Conservation (phyloP, 2,797 vertebrate genomes). For the Ispidina lecontei region DNA sequence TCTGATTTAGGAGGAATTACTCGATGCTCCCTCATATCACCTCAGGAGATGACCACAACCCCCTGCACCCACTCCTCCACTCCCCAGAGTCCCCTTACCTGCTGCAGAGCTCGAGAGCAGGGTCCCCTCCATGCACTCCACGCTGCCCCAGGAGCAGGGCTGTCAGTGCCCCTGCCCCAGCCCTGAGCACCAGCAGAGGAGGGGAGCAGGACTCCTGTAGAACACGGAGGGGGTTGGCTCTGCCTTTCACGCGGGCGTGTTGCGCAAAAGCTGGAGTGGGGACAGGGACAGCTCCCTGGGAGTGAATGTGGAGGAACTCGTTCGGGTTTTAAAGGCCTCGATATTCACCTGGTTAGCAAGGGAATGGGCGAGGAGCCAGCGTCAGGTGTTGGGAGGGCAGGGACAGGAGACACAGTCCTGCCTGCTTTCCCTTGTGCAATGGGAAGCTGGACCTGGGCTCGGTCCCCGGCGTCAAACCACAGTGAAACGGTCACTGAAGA, state of each 20-base stretch:
- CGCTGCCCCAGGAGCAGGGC: background rate
- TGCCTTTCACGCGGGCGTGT: background rate
- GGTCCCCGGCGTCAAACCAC: background rate
- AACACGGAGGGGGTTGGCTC: background rate
- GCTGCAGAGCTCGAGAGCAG: background rate
- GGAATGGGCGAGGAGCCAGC: constrained; percentile 32
- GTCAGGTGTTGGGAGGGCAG: constrained; percentile 10
- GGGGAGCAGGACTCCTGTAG: background rate
- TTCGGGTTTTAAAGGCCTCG: constrained; percentile 47
- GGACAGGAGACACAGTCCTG: background rate
- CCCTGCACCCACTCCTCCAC: accelerated
- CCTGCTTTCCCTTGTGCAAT: background rate
- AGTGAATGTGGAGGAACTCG: constrained; percentile 69
- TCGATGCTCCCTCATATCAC: too few relatives aligned
- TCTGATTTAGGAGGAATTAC: background rate
- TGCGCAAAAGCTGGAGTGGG: constrained; percentile 11
- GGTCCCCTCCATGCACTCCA: background rate
- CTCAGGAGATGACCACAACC: background rate
- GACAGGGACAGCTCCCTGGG: constrained; percentile 27
- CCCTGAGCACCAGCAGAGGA: background rate
- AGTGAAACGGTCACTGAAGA: background rate
- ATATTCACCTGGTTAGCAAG: background rate
- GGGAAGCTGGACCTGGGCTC: background rate
- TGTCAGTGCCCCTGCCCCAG: background rate
- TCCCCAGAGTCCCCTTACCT: constrained; percentile 3